A percentile compares a stretch with the other conserved stretches of the same genome.
These are phyloP conservation scores for Ardeotis arabs DNA, from an alignment of 2,113 vertebrate species.

Conservation along the genomic window DNA sequence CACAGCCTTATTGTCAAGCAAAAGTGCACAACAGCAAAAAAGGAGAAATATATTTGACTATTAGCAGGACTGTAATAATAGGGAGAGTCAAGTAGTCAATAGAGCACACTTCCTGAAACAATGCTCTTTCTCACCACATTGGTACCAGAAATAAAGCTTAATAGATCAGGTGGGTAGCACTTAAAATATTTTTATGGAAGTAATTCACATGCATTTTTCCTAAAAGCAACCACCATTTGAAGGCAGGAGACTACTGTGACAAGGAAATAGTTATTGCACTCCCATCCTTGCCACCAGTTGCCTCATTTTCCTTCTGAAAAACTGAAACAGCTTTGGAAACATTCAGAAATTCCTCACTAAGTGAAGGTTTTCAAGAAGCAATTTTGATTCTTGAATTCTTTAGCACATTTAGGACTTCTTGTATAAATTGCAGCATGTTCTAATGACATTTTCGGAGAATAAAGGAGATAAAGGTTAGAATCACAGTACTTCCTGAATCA, in stretches of 20 bases:
- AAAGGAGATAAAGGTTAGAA: neutral
- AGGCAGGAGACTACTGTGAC: neutral
- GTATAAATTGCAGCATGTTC: neutral
- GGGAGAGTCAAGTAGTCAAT: neutral
- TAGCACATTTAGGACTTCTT: neutral
- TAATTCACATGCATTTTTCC: neutral
- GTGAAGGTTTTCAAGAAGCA: neutral
- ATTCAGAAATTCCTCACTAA: neutral
- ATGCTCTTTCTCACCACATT: neutral
- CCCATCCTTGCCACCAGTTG: neutral
- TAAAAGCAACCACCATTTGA: neutral
- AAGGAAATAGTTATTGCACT: neutral
- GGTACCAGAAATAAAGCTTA: neutral
- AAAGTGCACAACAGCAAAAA: neutral
- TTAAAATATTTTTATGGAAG: neutral
- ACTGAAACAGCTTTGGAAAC: neutral
- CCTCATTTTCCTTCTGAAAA: neutral
- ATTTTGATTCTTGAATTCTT: neutral
- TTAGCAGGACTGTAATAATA: neutral
- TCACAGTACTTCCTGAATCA: neutral
- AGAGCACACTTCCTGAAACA: neutral
- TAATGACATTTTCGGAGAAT: neutral
- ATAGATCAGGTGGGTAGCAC: neutral
- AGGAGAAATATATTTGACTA: accelerated
- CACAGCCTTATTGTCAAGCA: neutral